These are phyloP conservation scores for Steinernema scapterisci DNA, from an alignment of 2,888 invertebrate genomes.

Conservation along the genomic window DNA sequence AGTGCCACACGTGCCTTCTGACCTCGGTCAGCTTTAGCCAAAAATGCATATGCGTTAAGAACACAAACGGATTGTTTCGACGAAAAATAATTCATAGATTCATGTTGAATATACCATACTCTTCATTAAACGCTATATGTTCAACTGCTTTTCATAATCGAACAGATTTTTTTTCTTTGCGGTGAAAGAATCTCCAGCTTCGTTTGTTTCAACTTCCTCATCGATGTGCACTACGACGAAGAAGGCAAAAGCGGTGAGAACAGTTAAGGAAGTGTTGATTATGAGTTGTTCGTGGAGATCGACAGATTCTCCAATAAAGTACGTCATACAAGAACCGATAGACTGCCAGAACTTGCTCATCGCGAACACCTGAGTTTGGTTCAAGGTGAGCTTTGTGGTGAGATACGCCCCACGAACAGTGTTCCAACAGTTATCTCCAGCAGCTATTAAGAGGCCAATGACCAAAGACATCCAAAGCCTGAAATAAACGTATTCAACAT, in stretches of 20 bases:
- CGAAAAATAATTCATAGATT: too few relatives aligned
- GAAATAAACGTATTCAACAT: neutral
- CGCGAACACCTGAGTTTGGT: constrained; percentile 14
- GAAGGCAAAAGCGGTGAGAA: neutral
- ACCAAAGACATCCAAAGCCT: constrained; percentile 1
- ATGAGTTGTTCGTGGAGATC: constrained; percentile 12
- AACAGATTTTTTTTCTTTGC: too few relatives aligned
- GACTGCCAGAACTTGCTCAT: constrained; percentile 28
- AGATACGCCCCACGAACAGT: constrained; percentile 11
- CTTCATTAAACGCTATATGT: too few relatives aligned
- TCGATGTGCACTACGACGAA: neutral
- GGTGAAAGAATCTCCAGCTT: too few relatives aligned
- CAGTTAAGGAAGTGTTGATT: neutral
- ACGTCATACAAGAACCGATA: neutral
- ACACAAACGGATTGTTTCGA: too few relatives aligned
- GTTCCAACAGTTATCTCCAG: constrained; percentile 19
- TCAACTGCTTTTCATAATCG: too few relatives aligned
- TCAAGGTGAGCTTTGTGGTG: neutral
- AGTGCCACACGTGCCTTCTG: too few relatives aligned
- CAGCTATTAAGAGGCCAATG: neutral
- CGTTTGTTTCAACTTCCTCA: neutral
- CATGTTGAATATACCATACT: too few relatives aligned
- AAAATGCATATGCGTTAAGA: too few relatives aligned
- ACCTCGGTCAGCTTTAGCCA: too few relatives aligned
- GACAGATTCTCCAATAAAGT: neutral